These are phyloP conservation scores for Hesperia comma DNA, from an alignment of 2,888 invertebrate genomes.

Conservation along the genomic window DNA sequence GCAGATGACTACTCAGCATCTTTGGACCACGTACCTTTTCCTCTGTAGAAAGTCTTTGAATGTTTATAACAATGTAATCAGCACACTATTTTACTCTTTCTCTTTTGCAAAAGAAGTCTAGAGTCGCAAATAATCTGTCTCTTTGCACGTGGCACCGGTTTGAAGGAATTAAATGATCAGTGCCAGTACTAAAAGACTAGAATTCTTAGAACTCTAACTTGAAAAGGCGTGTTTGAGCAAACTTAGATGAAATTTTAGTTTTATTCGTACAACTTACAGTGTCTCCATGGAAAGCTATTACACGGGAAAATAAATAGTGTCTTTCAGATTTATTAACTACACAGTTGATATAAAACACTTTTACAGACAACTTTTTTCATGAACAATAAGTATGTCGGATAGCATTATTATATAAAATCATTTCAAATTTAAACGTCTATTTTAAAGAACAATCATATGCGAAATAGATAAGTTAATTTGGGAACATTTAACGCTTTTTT, in stretches of 20 bases:
- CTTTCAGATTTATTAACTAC: too few relatives aligned
- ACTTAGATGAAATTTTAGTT: neutral
- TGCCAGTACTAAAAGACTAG: neutral
- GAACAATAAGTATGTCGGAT: too few relatives aligned
- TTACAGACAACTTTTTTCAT: too few relatives aligned
- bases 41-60: neutral
- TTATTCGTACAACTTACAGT: neutral
- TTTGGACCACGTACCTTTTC: too few relatives aligned
- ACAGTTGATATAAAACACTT: too few relatives aligned
- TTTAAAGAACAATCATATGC: too few relatives aligned
- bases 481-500: too few relatives aligned
- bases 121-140: neutral
- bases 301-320: too few relatives aligned
- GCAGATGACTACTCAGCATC: too few relatives aligned
- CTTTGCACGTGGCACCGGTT: neutral
- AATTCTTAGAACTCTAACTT: neutral
- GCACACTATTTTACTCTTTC: slow-evolving; percentile 4
- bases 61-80: slow-evolving; percentile 7
- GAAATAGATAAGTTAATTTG: too few relatives aligned
- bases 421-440: too few relatives aligned
- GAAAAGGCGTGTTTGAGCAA: slow-evolving; percentile 1
- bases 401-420: too few relatives aligned
- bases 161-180: neutral
- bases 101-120: neutral
- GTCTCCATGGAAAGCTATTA: neutral